Base-by-base conservation (phyloP, 2,113 vertebrate genomes). In the Notothenia rossii region DNA sequence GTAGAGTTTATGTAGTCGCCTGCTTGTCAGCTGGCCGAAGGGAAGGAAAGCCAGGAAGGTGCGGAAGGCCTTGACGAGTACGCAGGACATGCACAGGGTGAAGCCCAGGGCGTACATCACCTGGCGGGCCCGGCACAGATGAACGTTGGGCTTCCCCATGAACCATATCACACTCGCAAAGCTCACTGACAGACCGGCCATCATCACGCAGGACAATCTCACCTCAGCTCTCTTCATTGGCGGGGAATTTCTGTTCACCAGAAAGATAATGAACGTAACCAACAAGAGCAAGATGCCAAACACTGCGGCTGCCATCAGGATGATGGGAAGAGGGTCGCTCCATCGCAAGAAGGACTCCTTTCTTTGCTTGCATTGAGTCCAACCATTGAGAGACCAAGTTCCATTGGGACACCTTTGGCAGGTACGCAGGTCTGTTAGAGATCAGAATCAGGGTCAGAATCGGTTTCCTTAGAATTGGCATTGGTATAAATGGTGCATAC, bases 41-140 rank as follows among this genome's bases (percentile, higher is more conserved):
- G 84, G 79, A 67, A 92, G 81, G 75, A 92, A 93, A 11, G 62
- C 89, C 63, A 93, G 36, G 49, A 94, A 91, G 9, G 86, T 91
- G 4, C 84, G 67, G 46, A 77, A 90, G n/a, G 92, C 91, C 59
- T 92, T 94, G 15, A 92, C 81, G 3, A 94, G 82, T 25, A 94
- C 84, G 58, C 93, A 94, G 43, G 94, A 93, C 10, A 95, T 79
- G 50, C 89, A 92, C 25, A 94, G 67, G n/a, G 93, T 93, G 75
- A 94, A 95, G 62, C 94, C 91, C 36, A 95, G 75, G 6, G 87
- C 90, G 14, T 93, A 94, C 73, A 93, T 68, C 12, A 89, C 66
- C 72, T 95, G 94, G 22, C 90, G 93, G 14, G 92, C 81, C 22
- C 46, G 65, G 77, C 95, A 95, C 2, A 88, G 67, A 65, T 89